Base-by-base conservation (phyloP, 2,888 invertebrate species). In the Scaptomyza reducta region DNA sequence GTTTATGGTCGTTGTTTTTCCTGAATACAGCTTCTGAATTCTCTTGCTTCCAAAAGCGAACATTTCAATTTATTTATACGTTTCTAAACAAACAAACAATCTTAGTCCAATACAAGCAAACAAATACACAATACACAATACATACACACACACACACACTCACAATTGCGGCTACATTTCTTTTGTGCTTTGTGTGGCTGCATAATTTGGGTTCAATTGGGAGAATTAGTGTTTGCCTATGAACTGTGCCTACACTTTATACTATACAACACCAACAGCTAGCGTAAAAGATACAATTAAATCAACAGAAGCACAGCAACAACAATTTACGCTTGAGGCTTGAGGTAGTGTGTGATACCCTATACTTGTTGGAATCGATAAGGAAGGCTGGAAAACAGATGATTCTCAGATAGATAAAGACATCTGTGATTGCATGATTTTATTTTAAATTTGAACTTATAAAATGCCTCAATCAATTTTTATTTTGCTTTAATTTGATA, bases 141-240 rank as follows among this genome's bases (percentile, higher is more conserved):
- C 10, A 44, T 10, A 54, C 33, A 38, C 41, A 31, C 16, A 56
- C 18, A 29, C 16, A n/a, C 18, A 6, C 0, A 10, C 9, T 29
- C 3, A 25, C 10, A 14, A n/a, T 42, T 14, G 44, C 35, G 56
- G 33, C 44, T 42, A 59, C 31, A 63, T 51, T 58, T 67, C 65
- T 64, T 72, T 64, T 74, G 42, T 66, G 33, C 33, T n/a, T 27
- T 35, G 13, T 60, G 62, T 31, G 53, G 27, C 55, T 59, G 51
- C 62, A 69, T 71, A 80, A 74, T 87, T 74, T 74, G 55, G 73
- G 65, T 64, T 80, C 72, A 84, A 83, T 87, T 87, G 70, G 46
- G 55, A 65, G 74, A 84, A 84, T 80, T 80, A 58, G 70, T 69
- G 50, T 67, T 77, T 80, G 80, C 62, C 55, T 66, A 75, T 62